Percentiles rank a stretch among this genome's conserved stretches.
Conservation (phyloP, 2,113 vertebrate genomes). For the Burhinus bistriatus region DNA sequence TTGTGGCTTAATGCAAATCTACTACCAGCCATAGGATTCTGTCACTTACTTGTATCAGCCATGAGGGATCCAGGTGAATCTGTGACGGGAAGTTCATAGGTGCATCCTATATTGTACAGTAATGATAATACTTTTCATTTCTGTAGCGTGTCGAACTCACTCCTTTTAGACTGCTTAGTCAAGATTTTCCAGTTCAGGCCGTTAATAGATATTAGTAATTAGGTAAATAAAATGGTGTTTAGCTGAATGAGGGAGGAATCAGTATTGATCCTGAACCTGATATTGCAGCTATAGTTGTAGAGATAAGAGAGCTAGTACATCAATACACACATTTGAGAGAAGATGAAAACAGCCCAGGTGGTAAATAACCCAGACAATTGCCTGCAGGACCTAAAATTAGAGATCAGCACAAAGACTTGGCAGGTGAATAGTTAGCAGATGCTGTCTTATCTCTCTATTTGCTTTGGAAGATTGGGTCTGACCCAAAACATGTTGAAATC, state of each 20-base stretch:
- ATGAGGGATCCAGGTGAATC: neutral
- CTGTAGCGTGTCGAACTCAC: fast-evolving
- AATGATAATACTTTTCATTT: neutral
- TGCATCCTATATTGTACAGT: neutral
- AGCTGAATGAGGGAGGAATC: neutral
- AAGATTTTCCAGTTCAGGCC: neutral
- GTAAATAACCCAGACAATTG: slow-evolving; percentile 46
- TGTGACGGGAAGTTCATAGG: neutral
- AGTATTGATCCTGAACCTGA: neutral
- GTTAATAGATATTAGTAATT: neutral
- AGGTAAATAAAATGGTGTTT: neutral
- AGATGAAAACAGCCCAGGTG: slow-evolving; percentile 34
- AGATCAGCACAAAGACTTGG: slow-evolving; percentile 44
- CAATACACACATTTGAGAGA: neutral
- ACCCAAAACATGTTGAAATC: slow-evolving; percentile 54
- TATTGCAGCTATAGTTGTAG: neutral
- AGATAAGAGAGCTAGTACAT: neutral
- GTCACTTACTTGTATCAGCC: neutral
- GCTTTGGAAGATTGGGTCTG: slow-evolving; percentile 33
- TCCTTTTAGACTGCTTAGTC: neutral
- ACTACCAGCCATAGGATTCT: neutral
- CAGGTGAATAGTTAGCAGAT: slow-evolving; percentile 53
- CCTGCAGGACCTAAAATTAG: slow-evolving; percentile 54
- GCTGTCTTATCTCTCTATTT: slow-evolving; percentile 63
- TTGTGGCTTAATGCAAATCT: neutral